phyloP scores from a whole-genome alignment of 1,140 invertebrate species.

The Drosophila dunni region DNA sequence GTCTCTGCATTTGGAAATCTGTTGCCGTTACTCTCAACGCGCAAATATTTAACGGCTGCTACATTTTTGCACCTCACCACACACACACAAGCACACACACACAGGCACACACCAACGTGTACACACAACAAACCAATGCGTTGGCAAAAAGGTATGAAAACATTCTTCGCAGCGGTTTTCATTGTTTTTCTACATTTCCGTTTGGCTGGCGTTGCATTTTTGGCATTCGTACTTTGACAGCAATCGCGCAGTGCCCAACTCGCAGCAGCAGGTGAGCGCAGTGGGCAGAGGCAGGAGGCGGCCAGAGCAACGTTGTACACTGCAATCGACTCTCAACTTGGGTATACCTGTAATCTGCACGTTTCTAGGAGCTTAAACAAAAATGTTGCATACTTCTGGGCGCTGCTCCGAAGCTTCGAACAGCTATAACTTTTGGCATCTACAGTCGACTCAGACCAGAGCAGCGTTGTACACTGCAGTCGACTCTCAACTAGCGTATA shows the following conservation, averaged over 20 bases:
- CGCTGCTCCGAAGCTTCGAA: no score
- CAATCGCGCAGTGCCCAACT: constrained; percentile 11
- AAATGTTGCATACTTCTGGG: no score
- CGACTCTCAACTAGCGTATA: no score
- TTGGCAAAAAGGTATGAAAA: constrained; percentile 70
- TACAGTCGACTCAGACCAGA: no score
- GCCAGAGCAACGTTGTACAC: no score
- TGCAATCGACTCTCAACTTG: no score
- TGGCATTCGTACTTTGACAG: constrained; percentile 81
- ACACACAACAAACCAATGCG: constrained; percentile 9
- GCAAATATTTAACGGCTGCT: constrained; percentile 81
- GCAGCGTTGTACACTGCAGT: no score
- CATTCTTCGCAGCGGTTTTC: constrained; percentile 78
- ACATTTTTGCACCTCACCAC: constrained; percentile 76
- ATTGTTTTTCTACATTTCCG: constrained; percentile 74
- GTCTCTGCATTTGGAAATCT: constrained; percentile 62
- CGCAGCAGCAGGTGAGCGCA: no score
- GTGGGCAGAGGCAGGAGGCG: background rate
- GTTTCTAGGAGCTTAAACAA: no score
- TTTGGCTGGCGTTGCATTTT: constrained; percentile 77
- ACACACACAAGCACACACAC: constrained; percentile 19
- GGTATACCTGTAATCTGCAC: no score
- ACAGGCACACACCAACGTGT: background rate
- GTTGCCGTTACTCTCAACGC: constrained; percentile 62
- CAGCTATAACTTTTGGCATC: no score